phyloP scores from a whole-genome alignment of 2,113 vertebrate species.

The Ammospiza nelsoni region DNA sequence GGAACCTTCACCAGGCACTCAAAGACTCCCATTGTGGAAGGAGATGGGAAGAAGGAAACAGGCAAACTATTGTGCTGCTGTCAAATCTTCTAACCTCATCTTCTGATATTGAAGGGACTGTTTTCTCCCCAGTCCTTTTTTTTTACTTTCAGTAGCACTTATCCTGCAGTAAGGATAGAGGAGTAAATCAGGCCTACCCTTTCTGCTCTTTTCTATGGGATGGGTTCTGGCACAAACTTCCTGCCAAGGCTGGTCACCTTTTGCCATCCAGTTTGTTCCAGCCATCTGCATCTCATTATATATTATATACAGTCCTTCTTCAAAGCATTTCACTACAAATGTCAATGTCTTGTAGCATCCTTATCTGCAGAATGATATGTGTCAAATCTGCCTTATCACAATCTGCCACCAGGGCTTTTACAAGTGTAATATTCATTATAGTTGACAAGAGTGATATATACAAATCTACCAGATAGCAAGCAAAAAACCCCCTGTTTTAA shows the following conservation, averaged over 20 bases:
- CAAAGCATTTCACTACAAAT: conserved; percentile 17
- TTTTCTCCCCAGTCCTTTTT: not conserved
- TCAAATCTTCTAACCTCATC: not conserved
- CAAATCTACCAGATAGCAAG: not conserved
- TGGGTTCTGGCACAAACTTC: not conserved
- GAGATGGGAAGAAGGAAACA: not conserved
- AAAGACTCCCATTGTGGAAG: not conserved
- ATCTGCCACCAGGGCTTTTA: conserved; percentile 46
- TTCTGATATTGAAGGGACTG: not conserved
- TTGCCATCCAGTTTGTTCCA: not conserved
- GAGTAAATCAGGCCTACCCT: not conserved
- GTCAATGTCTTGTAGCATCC: conserved; percentile 17
- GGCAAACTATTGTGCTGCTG: not conserved
- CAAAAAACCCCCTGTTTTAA: not conserved
- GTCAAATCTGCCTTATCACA: conserved; percentile 58
- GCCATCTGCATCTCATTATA: conserved; percentile 24
- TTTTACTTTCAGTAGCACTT: not conserved
- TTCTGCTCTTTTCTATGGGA: not conserved
- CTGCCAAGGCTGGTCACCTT: not conserved
- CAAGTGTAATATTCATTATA: not conserved
- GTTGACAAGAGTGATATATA: conserved; percentile 19
- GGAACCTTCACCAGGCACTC: not conserved
- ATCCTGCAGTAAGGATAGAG: not conserved
- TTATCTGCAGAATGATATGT: conserved; percentile 33
- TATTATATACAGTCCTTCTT: not conserved